Percentiles rank a stretch among this genome's conserved stretches.
phyloP scores from a whole-genome alignment of 2,888 invertebrate species.

The Tetragonula carbonaria region DNA sequence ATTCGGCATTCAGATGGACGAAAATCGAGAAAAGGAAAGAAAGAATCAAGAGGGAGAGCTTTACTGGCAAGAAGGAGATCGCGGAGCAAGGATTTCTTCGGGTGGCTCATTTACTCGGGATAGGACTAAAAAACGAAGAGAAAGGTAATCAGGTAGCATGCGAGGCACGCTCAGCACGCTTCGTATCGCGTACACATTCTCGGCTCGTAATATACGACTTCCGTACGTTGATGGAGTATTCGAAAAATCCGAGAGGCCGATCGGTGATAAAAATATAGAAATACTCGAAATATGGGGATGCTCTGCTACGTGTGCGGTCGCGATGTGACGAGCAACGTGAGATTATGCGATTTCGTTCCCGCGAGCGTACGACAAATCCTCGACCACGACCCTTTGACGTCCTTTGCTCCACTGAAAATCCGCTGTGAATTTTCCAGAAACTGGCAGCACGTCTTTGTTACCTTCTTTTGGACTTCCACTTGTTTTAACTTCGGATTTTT shows the following conservation, averaged over 20 bases:
- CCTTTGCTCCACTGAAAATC: not conserved
- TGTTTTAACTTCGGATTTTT: not conserved
- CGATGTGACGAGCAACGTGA: not conserved
- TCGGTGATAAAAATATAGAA: slow-evolving; percentile 75
- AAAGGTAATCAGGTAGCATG: slow-evolving; percentile 77
- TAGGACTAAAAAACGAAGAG: slow-evolving; percentile 60
- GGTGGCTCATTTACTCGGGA: slow-evolving; percentile 49
- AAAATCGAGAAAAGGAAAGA: slow-evolving; percentile 46
- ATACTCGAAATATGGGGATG: slow-evolving; percentile 51
- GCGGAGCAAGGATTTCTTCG: slow-evolving; percentile 41
- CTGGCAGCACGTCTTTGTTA: not conserved
- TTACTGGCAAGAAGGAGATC: slow-evolving; percentile 38
- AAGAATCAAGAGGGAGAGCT: slow-evolving; percentile 44
- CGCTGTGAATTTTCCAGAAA: not conserved
- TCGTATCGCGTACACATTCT: slow-evolving; percentile 73
- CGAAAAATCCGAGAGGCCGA: slow-evolving; percentile 77
- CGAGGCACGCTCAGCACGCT: slow-evolving; percentile 76
- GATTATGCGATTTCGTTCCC: slow-evolving; percentile 40
- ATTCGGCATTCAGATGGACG: slow-evolving; percentile 64
- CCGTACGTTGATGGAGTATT: slow-evolving; percentile 82
- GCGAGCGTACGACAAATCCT: not conserved
- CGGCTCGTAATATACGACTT: slow-evolving; percentile 78
- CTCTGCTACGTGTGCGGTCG: slow-evolving; percentile 54
- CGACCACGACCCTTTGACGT: not conserved
- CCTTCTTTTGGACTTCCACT: no score